Evolutionary conservation across 1,140 invertebrate species (phyloP).

Genomic region (Lepidurus couesii): DNA sequence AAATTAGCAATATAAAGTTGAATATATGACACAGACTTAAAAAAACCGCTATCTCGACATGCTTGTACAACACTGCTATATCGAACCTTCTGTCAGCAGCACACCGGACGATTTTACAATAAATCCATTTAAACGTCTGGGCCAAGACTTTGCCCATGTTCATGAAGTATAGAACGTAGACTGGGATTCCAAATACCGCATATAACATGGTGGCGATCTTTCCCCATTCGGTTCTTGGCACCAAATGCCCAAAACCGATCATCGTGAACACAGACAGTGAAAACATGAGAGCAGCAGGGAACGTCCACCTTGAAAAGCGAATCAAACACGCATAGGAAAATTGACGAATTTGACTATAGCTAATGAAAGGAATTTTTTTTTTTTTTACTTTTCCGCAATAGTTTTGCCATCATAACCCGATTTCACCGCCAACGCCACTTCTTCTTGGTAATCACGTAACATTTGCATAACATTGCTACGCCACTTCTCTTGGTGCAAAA

Average conservation of each 20-base stretch:
- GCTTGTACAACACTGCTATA: neutral
- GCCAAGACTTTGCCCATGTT: slow-evolving; percentile 68
- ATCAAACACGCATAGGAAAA: neutral
- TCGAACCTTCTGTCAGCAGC: slow-evolving; percentile 28
- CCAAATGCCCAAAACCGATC: slow-evolving; percentile 92
- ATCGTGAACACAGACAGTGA: slow-evolving; percentile 81
- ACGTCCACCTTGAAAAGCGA: slow-evolving; percentile 59
- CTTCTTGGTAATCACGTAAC: slow-evolving; percentile 59
- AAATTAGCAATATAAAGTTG: neutral
- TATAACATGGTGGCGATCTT: slow-evolving; percentile 89
- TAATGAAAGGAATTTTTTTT: neutral
- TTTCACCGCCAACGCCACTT: slow-evolving; percentile 60
- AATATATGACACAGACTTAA: no score
- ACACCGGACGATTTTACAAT: slow-evolving; percentile 37
- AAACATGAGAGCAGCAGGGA: slow-evolving; percentile 79
- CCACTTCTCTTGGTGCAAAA: slow-evolving; percentile 70
- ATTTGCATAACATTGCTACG: slow-evolving; percentile 57
- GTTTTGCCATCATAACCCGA: slow-evolving; percentile 70
- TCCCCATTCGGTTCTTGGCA: slow-evolving; percentile 82
- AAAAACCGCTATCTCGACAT: neutral
- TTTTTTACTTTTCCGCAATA: slow-evolving; percentile 48
- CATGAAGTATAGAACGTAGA: slow-evolving; percentile 82
- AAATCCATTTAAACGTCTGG: slow-evolving; percentile 39
- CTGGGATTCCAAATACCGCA: slow-evolving; percentile 88
- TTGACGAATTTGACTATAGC: neutral